Evolutionary conservation across 1,140 invertebrate genomes (phyloP).

Genomic region (Aricia agestis): DNA sequence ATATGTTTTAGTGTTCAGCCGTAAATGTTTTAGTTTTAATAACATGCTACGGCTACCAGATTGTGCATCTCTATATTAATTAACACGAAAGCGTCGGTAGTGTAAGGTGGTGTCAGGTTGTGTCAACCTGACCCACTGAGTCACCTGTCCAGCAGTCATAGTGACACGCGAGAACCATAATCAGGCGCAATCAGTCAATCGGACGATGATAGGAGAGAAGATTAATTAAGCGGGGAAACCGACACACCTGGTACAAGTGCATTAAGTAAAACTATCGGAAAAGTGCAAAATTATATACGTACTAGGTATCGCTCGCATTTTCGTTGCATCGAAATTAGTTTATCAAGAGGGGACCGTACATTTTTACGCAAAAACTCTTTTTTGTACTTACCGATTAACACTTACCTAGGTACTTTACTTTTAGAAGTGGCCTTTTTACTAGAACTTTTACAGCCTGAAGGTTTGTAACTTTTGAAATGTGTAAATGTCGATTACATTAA

Average conservation of each 20-base stretch:
- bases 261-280: background rate
- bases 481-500: too few relatives aligned
- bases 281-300: background rate
- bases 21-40: too few relatives aligned
- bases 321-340: too few relatives aligned
- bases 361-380: too few relatives aligned
- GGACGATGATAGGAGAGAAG: background rate
- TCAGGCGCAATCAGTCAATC: slow-evolving; percentile 1
- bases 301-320: too few relatives aligned
- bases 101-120: background rate
- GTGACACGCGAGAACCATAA: background rate
- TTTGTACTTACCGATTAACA: too few relatives aligned
- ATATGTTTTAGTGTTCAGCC: too few relatives aligned
- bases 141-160: slow-evolving; percentile 2
- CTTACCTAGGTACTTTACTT: too few relatives aligned
- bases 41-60: background rate
- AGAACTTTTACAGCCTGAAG: too few relatives aligned
- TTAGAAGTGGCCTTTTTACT: too few relatives aligned
- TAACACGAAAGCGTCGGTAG: background rate
- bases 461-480: too few relatives aligned
- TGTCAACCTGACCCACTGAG: background rate
- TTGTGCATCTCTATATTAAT: background rate
- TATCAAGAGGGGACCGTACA: too few relatives aligned
- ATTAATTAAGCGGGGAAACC: background rate
- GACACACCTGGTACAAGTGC: background rate